phyloP scores from a whole-genome alignment of 2,888 invertebrate species.

The Invenusta paracnida region DNA sequence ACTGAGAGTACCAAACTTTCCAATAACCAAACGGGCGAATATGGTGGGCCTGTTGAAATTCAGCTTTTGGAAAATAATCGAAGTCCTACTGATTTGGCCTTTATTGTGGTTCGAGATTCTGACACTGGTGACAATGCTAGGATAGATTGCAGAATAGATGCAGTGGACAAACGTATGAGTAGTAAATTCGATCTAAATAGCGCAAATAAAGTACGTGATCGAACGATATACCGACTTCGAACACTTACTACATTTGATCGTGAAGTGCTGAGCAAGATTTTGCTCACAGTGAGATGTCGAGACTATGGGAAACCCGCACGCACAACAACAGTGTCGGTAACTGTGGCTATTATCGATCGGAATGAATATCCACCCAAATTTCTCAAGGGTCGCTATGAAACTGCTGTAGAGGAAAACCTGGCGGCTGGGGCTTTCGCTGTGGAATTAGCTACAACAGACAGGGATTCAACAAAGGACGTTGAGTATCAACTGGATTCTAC shows the following conservation, averaged over 20 bases:
- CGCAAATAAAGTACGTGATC: not conserved
- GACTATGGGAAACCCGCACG: not conserved
- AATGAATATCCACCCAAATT: constrained; percentile 31
- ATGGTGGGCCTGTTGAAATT: constrained; percentile 1
- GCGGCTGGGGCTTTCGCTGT: constrained; percentile 2
- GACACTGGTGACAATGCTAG: constrained; percentile 23
- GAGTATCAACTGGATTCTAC: not conserved
- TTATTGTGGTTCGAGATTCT: not conserved
- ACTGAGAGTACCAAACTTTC: not conserved
- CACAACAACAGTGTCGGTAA: not conserved
- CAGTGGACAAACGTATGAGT: not conserved
- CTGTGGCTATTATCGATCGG: constrained; percentile 4
- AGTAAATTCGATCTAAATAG: not conserved
- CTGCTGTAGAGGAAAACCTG: not conserved
- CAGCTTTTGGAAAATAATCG: not conserved
- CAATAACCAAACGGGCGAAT: constrained; percentile 16
- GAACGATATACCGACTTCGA: not conserved
- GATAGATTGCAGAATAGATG: not conserved
- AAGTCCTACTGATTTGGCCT: constrained; percentile 13
- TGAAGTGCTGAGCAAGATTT: not conserved
- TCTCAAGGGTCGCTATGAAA: not conserved
- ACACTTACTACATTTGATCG: not conserved
- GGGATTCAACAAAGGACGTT: not conserved
- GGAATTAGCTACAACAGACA: not conserved
- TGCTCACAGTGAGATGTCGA: not conserved